phyloP scores from a whole-genome alignment of 2,113 vertebrate species.

The Empidonax alnorum region DNA sequence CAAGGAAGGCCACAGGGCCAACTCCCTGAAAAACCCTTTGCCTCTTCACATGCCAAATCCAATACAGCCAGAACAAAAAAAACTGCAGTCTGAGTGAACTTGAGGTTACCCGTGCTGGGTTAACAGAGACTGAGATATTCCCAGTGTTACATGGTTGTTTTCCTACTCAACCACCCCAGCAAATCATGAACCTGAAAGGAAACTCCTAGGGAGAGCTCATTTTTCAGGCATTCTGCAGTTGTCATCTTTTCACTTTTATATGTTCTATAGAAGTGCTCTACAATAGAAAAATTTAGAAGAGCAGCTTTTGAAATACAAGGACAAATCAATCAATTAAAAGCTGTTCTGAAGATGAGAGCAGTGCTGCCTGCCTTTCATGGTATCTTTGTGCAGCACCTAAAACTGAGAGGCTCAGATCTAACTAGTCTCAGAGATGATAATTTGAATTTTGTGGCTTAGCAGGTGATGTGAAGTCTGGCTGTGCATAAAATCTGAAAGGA shows the following conservation, averaged over 20 bases:
- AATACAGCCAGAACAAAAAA: not conserved
- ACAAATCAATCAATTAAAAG: conserved; percentile 11
- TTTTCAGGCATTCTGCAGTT: not conserved
- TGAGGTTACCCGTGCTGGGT: not conserved
- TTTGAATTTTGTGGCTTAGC: not conserved
- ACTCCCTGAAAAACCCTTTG: not conserved
- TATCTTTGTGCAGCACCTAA: not conserved
- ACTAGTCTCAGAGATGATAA: not conserved
- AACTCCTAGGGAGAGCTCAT: not conserved
- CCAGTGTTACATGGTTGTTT: not conserved
- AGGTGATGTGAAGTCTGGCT: not conserved
- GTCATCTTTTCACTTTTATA: not conserved
- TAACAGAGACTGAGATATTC: not conserved
- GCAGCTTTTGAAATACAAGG: not conserved
- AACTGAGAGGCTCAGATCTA: not conserved
- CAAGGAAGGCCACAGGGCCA: not conserved
- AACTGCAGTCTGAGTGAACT: not conserved
- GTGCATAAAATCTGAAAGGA: not conserved
- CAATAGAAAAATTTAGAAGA: not conserved
- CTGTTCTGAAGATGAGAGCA: not conserved
- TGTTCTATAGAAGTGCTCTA: not conserved
- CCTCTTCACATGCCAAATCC: not conserved
- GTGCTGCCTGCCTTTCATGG: not conserved
- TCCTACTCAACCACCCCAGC: not conserved
- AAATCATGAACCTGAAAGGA: not conserved